phyloP scores from a whole-genome alignment of 2,113 vertebrate genomes.

The Gobius niger region DNA sequence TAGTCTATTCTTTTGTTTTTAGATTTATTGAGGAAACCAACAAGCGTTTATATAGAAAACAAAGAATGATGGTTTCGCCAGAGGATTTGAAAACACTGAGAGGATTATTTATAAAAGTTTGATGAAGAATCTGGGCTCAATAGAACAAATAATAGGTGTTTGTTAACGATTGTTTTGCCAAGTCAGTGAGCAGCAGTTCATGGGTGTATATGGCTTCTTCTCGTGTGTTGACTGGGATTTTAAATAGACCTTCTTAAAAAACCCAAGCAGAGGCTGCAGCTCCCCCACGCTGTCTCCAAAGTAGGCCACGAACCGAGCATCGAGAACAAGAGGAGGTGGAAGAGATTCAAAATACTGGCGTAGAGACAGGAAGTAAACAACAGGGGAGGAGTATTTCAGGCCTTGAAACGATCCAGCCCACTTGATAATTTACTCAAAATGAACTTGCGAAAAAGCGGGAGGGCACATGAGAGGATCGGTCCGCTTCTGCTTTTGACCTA shows the following conservation, averaged over 20 bases:
- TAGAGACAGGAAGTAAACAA: conserved; percentile 43
- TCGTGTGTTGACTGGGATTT: conserved; percentile 7
- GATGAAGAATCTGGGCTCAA: no score
- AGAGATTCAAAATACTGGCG: conserved; percentile 22
- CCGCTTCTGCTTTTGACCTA: conserved; percentile 44
- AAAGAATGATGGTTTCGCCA: no score
- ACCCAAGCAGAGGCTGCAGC: conserved; percentile 20
- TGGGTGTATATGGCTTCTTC: background rate
- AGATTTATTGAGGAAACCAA: no score
- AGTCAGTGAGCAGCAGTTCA: background rate
- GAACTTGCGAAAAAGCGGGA: conserved; percentile 62
- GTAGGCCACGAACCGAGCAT: conserved; percentile 63
- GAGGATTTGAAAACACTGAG: no score
- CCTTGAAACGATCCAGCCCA: conserved; percentile 30
- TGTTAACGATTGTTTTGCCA: no score
- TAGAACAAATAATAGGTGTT: no score
- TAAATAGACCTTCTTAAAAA: conserved; percentile 28
- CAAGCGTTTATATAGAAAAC: no score
- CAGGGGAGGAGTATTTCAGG: conserved; percentile 66
- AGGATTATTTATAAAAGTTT: no score
- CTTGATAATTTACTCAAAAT: conserved; percentile 77
- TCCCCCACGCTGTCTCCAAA: conserved; percentile 54
- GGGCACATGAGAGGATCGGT: conserved; percentile 21
- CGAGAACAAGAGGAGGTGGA: conserved; percentile 42
- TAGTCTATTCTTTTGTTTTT: no score